Percentiles rank a stretch among this genome's conserved stretches.
These are phyloP conservation scores for Scolopax mira DNA, from an alignment of 2,113 vertebrate species.

Conservation along the genomic window DNA sequence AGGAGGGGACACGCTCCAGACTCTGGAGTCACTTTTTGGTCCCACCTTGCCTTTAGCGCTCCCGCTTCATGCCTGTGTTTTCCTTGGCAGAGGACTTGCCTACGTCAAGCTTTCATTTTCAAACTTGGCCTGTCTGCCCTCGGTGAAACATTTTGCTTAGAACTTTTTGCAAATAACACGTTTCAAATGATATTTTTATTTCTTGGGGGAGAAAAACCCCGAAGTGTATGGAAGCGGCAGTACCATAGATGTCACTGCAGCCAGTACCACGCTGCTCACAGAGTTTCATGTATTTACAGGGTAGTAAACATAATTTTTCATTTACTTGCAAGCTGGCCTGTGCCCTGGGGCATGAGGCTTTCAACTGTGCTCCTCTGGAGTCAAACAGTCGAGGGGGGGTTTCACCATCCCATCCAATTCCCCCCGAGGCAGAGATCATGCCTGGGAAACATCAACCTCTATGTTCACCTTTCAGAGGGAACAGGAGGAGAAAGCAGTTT, in stretches of 20 bases:
- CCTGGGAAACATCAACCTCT: neutral
- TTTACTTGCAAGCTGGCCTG: neutral
- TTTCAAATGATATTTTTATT: neutral
- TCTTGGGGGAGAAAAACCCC: neutral
- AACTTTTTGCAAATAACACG: neutral
- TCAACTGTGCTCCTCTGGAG: neutral
- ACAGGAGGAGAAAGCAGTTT: neutral
- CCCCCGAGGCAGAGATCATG: neutral
- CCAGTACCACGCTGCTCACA: neutral
- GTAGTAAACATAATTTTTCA: neutral
- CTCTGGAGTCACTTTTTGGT: neutral
- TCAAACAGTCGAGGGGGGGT: neutral
- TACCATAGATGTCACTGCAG: neutral
- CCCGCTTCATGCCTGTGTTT: too few species aligned
- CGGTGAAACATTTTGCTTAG: neutral
- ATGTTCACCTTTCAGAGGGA: neutral
- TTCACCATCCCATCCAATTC: neutral
- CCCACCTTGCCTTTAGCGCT: neutral
- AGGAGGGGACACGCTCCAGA: neutral
- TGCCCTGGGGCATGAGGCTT: neutral
- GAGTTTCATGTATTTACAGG: neutral
- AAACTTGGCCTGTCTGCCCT: neutral
- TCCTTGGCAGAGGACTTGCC: neutral
- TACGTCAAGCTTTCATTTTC: neutral
- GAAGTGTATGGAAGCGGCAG: neutral